Conservation (phyloP, 2,797 vertebrate genomes). For the Neostethus bicornis region DNA sequence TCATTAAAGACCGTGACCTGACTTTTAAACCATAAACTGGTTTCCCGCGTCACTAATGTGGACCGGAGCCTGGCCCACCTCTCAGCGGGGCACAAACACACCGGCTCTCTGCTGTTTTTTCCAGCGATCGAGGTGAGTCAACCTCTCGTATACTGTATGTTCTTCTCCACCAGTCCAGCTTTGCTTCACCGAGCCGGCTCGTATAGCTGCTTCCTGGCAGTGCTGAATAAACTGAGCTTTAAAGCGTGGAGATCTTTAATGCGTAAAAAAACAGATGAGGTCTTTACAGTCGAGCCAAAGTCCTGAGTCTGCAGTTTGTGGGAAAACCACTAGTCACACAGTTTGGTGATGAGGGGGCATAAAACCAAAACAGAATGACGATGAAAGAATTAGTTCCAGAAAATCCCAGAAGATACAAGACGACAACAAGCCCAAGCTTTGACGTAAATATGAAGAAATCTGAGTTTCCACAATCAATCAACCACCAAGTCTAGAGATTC, state of each 20-base stretch:
- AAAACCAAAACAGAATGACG: constrained; percentile 6
- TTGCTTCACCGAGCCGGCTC: constrained; percentile 9
- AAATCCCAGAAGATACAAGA: background rate
- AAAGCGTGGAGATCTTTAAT: constrained; percentile 33
- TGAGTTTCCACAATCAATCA: no score
- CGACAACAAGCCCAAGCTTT: background rate
- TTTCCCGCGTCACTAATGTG: constrained; percentile 37
- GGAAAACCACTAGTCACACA: constrained; percentile 32
- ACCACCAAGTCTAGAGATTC: no score
- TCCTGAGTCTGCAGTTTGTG: constrained; percentile 42
- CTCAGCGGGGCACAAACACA: constrained; percentile 47
- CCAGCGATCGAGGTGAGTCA: constrained; percentile 52
- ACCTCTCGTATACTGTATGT: constrained; percentile 34
- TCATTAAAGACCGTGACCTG: constrained; percentile 45
- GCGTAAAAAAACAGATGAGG: constrained; percentile 30
- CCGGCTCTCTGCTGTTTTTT: constrained; percentile 47
- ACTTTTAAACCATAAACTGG: constrained; percentile 47
- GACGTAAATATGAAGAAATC: background rate
- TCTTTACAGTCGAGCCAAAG: constrained; percentile 31
- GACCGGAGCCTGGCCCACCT: constrained; percentile 32
- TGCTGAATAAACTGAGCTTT: constrained; percentile 4
- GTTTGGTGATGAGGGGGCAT: constrained; percentile 31
- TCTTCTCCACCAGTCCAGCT: constrained; percentile 27
- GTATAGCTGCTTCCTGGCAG: constrained; percentile 23
- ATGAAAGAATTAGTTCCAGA: constrained; percentile 2